A percentile compares a stretch with the other conserved stretches of the same genome.
Evolutionary conservation across 2,888 invertebrate species (phyloP).

Genomic region (Nematopogon swammerdamellus): DNA sequence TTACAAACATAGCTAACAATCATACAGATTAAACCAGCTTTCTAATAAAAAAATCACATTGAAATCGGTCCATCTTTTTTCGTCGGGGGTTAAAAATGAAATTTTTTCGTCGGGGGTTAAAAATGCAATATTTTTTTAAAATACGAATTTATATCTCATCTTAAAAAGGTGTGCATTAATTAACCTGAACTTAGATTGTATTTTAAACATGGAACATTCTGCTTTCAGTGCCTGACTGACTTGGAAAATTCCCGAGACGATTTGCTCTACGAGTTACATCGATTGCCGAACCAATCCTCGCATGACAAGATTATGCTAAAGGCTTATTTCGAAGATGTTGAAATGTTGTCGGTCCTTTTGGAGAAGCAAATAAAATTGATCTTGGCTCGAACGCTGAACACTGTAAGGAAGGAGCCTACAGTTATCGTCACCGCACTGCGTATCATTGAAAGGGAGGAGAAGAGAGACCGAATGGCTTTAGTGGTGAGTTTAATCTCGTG

Average conservation of each 20-base stretch:
- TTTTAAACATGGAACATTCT: conserved; percentile 1
- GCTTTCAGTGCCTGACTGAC: conserved; percentile 78
- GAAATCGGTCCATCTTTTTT: too few species aligned
- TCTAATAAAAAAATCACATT: too few species aligned
- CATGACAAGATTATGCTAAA: conserved; percentile 91
- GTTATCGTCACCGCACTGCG: conserved; percentile 94
- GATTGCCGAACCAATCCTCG: conserved; percentile 85
- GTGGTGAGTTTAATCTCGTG: conserved; percentile 48
- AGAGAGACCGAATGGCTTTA: conserved; percentile 84
- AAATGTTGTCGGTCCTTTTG: conserved; percentile 80
- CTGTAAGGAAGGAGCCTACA: conserved; percentile 91
- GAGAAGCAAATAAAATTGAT: conserved; percentile 92
- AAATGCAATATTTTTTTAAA: too few species aligned
- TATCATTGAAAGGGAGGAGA: conserved; percentile 96
- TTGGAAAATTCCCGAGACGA: conserved; percentile 97
- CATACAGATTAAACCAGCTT: too few species aligned
- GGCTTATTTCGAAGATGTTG: conserved; percentile 95
- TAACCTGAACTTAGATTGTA: too few species aligned
- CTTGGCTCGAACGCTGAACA: conserved; percentile 85
- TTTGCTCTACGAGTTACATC: conserved; percentile 88
- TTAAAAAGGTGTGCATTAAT: too few species aligned
- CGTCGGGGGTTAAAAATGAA: too few species aligned
- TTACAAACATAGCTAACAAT: too few species aligned
- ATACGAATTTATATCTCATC: too few species aligned
- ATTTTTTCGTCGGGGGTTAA: too few species aligned